Conservation (phyloP, 2,797 vertebrate genomes). For the Melanogrammus aeglefinus region DNA sequence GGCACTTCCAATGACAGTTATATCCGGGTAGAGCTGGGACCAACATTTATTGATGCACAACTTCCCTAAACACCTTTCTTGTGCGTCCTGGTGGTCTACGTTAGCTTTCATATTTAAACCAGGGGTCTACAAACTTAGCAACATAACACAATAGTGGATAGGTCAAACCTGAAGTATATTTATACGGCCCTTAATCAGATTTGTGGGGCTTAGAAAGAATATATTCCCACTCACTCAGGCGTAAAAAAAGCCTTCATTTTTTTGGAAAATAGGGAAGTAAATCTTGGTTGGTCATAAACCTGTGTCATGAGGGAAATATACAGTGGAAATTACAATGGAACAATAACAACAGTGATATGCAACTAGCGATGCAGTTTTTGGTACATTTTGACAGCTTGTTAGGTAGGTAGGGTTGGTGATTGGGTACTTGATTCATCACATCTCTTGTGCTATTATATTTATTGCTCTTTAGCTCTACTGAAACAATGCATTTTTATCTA, state of each 20-base stretch:
- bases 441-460: conserved; percentile 1
- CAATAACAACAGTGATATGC: neutral
- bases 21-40: conserved; percentile 24
- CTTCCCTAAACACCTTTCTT: neutral
- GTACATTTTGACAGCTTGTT: conserved; percentile 4
- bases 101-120: neutral
- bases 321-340: conserved; percentile 1
- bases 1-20: conserved; percentile 38
- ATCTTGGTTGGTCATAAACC: neutral
- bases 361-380: conserved; percentile 1
- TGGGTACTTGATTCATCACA: neutral
- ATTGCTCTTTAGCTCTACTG: conserved; percentile 1
- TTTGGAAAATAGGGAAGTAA: neutral
- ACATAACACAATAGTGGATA: neutral
- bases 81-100: neutral
- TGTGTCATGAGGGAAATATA: neutral
- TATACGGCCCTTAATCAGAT: neutral
- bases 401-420: neutral
- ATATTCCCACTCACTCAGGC: neutral
- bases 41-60: neutral
- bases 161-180: neutral
- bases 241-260: neutral
- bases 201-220: neutral
- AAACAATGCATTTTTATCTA: neutral
- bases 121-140: neutral